phyloP scores from a whole-genome alignment of 1,140 invertebrate species.

The Papilio polyxenes region DNA sequence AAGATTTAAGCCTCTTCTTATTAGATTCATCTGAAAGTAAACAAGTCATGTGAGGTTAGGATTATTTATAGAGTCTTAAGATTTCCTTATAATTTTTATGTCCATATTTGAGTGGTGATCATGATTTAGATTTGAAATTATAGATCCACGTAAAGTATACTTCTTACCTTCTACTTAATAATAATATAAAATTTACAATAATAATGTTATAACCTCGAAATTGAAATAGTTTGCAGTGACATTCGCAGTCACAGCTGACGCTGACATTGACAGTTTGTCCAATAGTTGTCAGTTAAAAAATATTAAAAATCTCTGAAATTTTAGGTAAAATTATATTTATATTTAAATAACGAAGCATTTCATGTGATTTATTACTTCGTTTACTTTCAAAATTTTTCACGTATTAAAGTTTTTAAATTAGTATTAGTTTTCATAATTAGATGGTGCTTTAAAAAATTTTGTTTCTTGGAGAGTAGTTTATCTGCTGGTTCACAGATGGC shows the following conservation, averaged over 20 bases:
- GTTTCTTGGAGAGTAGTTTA: not conserved
- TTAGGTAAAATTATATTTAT: not conserved
- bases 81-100: conserved; percentile 6
- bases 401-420: not conserved
- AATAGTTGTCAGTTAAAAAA: not conserved
- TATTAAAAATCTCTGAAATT: not conserved
- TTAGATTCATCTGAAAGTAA: conserved; percentile 68
- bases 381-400: not conserved
- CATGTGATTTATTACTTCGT: not conserved
- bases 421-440: not conserved
- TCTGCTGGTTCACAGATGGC: conserved; percentile 33
- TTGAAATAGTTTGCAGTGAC: not conserved
- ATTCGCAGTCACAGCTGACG: not conserved
- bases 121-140: not conserved
- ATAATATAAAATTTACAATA: not conserved
- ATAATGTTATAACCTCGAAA: not conserved
- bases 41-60: conserved; percentile 42
- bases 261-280: not conserved
- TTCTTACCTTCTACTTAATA: not conserved
- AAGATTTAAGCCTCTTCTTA: conserved; percentile 64
- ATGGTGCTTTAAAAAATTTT: not conserved
- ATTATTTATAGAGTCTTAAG: not conserved
- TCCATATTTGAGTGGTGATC: not conserved
- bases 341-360: not conserved
- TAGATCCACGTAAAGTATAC: not conserved